These are phyloP conservation scores for Oreochromis spilurus DNA, from an alignment of 2,113 vertebrate genomes.

Conservation along the genomic window DNA sequence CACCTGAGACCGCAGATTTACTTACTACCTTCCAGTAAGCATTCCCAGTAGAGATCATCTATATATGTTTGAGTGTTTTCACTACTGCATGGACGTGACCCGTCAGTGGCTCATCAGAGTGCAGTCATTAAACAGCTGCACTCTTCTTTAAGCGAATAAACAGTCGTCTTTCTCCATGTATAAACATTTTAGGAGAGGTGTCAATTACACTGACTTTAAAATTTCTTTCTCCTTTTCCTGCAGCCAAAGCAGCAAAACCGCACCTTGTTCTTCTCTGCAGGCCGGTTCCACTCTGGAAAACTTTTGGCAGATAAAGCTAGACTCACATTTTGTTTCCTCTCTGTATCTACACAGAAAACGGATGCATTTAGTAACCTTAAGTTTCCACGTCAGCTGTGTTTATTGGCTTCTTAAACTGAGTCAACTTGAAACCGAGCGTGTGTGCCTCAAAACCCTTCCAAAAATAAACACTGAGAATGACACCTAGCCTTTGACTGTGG, in stretches of 20 bases:
- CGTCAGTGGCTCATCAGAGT: background rate
- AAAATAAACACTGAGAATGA: constrained; percentile 10
- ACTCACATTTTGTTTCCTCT: background rate
- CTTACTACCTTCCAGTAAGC: background rate
- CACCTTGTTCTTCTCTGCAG: background rate
- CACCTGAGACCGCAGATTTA: background rate
- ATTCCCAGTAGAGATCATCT: background rate
- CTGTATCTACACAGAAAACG: background rate
- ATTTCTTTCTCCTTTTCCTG: background rate
- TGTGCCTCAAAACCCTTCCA: constrained; percentile 19
- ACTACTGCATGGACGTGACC: background rate
- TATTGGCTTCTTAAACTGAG: background rate
- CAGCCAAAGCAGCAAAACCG: background rate
- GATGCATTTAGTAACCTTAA: background rate
- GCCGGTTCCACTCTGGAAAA: background rate
- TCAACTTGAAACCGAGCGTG: background rate
- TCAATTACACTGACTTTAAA: background rate
- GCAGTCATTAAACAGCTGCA: background rate
- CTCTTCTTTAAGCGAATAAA: background rate
- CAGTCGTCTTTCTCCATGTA: background rate
- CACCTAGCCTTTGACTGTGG: background rate
- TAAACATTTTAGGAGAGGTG: background rate
- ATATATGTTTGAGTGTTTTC: background rate
- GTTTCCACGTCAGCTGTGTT: background rate
- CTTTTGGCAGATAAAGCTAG: background rate